A percentile compares a stretch with the other conserved stretches of the same genome.
phyloP scores from a whole-genome alignment of 2,113 vertebrate genomes.

The Aegithalos caudatus region DNA sequence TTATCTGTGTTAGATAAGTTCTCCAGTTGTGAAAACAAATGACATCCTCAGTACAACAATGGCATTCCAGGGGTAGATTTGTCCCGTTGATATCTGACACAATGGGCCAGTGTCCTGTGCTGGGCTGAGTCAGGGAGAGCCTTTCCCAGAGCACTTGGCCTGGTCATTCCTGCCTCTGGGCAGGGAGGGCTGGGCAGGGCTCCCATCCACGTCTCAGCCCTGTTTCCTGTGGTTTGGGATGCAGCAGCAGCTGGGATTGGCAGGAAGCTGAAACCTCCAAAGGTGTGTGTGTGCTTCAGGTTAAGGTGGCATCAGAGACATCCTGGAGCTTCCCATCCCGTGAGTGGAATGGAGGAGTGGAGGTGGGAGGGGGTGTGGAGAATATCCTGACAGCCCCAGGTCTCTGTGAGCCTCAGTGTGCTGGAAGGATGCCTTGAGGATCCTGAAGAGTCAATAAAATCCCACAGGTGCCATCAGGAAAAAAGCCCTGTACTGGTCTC shows the following conservation, averaged over 20 bases:
- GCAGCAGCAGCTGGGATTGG: background rate
- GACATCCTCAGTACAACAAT: background rate
- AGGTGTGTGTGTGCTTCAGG: fast-evolving
- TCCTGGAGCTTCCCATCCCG: background rate
- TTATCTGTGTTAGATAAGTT: background rate
- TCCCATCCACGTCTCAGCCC: background rate
- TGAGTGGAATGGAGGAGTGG: background rate
- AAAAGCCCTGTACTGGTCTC: background rate
- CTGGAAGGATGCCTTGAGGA: background rate
- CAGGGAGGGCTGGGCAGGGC: background rate
- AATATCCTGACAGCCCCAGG: background rate
- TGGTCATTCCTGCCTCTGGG: background rate
- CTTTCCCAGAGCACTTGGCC: background rate
- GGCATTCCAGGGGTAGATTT: background rate
- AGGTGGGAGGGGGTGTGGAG: background rate
- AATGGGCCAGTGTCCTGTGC: background rate
- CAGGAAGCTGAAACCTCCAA: background rate
- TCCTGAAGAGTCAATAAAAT: background rate
- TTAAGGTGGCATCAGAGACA: fast-evolving
- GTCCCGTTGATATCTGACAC: background rate
- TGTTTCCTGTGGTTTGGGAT: background rate
- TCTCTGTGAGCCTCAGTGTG: background rate
- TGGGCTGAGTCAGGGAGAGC: background rate
- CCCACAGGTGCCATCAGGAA: background rate
- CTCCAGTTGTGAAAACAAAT: background rate